Evolutionary conservation across 2,888 invertebrate species (phyloP), one percentile per base, ranked within the genome.

Genomic region (Plagodis pulveraria): DNA sequence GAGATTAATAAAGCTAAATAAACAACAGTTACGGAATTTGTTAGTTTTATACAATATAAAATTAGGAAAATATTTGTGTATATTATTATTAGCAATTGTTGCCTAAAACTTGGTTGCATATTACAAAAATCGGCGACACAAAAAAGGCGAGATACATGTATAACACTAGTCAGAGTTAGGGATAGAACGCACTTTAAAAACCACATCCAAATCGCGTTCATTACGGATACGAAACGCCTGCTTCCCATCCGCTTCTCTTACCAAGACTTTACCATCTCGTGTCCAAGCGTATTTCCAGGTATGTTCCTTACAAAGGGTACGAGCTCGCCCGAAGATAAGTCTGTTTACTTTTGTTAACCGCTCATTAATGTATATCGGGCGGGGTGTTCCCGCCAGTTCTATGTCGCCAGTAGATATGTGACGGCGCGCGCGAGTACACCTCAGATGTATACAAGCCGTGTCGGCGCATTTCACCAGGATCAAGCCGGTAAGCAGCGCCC

Each of bases 211-310:
- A 36, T 57, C 57, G 0, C 8, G 40, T 32, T 57, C 57, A 1
- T 33, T 9, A 10, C 43, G 57, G 0, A 57, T 43, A 5, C 47
- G 42, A 11, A 9, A 42, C 11, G 50, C 45, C 10, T 40, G 34
- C 36, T 57, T 43, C 2, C 51, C 43, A n/a, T 57, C 42, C 0
- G 11, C 43, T 11, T 41, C 51, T 22, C 57, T 33, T 6, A 51
- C 22, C 9, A 40, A 12, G 7, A 47, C 10, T 5, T 7, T 34
- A 0, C 57, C 57, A 5, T 48, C 47, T 10, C 43, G 10, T 8
- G 51, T 48, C 57, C 57, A 57, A 5, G 43, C 46, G 32, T 36
- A 57, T 9, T 38, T 41, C 51, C 57, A 57, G 4, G 22, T 33
- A 2, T 42, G 22, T 5, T 43, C 42, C 6, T 47, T 42, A 6